These are phyloP conservation scores for Platalea minor DNA, from an alignment of 2,797 vertebrate genomes.

Conservation along the genomic window DNA sequence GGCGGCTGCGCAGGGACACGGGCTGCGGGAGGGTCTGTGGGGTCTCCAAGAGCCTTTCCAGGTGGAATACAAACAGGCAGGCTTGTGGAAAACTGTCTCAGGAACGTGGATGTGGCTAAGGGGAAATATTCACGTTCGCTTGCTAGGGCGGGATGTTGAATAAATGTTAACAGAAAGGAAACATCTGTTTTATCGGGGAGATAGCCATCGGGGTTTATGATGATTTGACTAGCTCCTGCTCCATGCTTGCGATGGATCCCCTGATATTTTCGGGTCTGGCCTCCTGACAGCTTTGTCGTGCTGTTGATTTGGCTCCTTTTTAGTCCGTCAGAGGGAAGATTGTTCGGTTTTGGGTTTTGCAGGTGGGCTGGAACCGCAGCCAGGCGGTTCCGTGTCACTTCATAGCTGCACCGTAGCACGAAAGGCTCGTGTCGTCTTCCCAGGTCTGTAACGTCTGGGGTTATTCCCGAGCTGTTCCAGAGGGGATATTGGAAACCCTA, in stretches of 20 bases:
- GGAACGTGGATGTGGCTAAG: not conserved
- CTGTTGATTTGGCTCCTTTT: not conserved
- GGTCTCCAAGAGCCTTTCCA: not conserved
- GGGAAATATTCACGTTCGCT: rapidly evolving
- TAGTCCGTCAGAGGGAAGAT: not conserved
- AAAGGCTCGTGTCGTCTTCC: no score
- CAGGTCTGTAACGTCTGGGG: not conserved
- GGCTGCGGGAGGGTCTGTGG: no score
- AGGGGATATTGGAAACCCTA: not conserved
- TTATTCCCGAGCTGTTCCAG: not conserved
- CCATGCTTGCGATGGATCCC: not conserved
- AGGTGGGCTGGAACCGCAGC: not conserved
- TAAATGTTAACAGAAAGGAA: not conserved
- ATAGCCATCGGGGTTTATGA: rapidly evolving
- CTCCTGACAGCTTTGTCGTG: not conserved
- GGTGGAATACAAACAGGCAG: not conserved
- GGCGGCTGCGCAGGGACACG: rapidly evolving
- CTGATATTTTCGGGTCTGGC: not conserved
- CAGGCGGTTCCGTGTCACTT: not conserved
- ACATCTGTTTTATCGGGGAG: not conserved
- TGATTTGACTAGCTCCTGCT: not conserved
- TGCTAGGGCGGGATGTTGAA: not conserved
- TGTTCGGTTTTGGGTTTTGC: rapidly evolving
- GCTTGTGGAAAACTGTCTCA: not conserved
- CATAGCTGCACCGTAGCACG: rapidly evolving